A percentile compares a stretch with the other conserved stretches of the same genome.
phyloP scores from a whole-genome alignment of 2,113 vertebrate species.

The Onychostruthus taczanowskii region DNA sequence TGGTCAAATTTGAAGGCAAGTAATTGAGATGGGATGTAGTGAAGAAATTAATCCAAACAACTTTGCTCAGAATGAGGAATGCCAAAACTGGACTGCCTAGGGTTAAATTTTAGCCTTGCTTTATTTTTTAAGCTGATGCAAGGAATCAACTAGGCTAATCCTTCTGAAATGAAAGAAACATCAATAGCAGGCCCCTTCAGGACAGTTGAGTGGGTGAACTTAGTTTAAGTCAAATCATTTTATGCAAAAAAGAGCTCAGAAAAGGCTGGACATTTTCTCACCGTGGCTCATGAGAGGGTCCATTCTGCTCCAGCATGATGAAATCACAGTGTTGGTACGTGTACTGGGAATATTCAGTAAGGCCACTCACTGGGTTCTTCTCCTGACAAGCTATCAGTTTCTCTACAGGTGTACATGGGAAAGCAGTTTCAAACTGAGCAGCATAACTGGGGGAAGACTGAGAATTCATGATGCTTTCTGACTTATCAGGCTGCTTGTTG shows the following conservation, averaged over 20 bases:
- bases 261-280: constrained; percentile 44
- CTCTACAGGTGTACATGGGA: constrained; percentile 70
- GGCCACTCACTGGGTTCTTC: constrained; percentile 94
- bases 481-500: constrained; percentile 21
- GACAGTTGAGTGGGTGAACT: not conserved
- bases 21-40: not conserved
- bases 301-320: constrained; percentile 86
- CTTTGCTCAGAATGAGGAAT: not conserved
- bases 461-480: constrained; percentile 66
- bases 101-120: not conserved
- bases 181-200: not conserved
- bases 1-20: not conserved
- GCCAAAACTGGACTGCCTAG: not conserved
- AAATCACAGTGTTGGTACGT: constrained; percentile 89
- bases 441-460: constrained; percentile 45
- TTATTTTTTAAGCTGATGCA: not conserved
- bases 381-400: constrained; percentile 87
- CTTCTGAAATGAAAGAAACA: not conserved
- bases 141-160: not conserved
- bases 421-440: not conserved
- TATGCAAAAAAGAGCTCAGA: not conserved
- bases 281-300: constrained; percentile 94
- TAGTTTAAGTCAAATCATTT: not conserved
- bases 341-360: constrained; percentile 94
- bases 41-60: not conserved